Evolutionary conservation across 2,113 vertebrate species (phyloP), one percentile per base, ranked within the genome.

Genomic region (Cyanoramphus novaezelandiae): DNA sequence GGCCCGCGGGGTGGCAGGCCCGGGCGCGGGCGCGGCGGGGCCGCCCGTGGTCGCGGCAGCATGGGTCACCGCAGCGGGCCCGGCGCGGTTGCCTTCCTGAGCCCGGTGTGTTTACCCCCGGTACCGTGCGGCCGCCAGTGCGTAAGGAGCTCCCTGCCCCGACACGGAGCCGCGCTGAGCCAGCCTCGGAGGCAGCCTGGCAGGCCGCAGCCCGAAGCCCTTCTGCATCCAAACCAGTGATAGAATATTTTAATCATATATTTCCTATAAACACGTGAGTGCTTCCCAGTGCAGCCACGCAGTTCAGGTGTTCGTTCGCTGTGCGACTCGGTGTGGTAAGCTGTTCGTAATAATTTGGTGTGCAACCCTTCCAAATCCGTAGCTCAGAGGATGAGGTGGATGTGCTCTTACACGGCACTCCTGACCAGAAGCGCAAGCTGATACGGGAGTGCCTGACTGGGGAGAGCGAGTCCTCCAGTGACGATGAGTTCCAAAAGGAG

Each of bases 381-480:
- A 99, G 99, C 91, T 99, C 99, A 2, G 99, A 99, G 95, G 99
- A 99, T 92, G 99, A 99, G 97, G 98, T 99, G 71, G 99, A 99
- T 9, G 97, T 99, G 62, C 98, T 99, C 37, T 97, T 99, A 37
- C 98, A 99, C 24, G 99, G 99, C 82, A 99, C 99, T 14, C 98
- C 98, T 3, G 98, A 99, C 24, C 99, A 99, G 98, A 99, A 99
- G 95, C 98, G 98, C 97, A 99, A 99, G 97, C 98, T 99, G 91
- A 98, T 99, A 77, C 97, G 99, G 92, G 99, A 99, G 88, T 99
- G 99, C 86, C 98, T 99, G 60, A 99, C 99, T 1, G 99, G 99
- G 35, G 99, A 99, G 97, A 99, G 99, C 21, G 99, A 99, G 91
- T 99, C 99, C 6, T 99, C 99, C 94, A 99, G 99, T 41, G 99